Evolutionary conservation across 2,113 vertebrate genomes (phyloP), one percentile per base, ranked within the genome.

Genomic region (Pollachius pollachius): DNA sequence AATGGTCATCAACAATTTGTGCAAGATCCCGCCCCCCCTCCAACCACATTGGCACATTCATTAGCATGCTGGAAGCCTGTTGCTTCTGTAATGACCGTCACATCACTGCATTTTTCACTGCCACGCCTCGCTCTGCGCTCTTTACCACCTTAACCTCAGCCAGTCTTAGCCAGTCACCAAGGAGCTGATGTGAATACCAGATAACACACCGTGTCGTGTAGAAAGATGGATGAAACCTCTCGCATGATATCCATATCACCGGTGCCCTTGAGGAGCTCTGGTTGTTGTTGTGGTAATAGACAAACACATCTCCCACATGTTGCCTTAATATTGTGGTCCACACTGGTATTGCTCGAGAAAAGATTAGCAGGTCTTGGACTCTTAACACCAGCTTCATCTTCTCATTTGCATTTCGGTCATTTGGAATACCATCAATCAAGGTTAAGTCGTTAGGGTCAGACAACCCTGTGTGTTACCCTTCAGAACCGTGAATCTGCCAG

Each of bases 111-210:
- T 58, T 48, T 69, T 60, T 48, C 41, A 9, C 15, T 57, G 23
- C 34, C 67, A 60, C 56, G 30, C 18, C 37, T 60, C 57, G 37
- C 57, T 4, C 34, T 12, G 19, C 30, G 13, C 13, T 48, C 58
- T 41, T 48, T 61, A 69, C 60, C 56, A 61, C 67, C 58, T 61
- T 69, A 19, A 61, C 67, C 67, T 69, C 58, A 15, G 21, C 58
- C 15, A 19, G 54, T 16, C 67, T 69, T 34, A 15, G 21, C 58
- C 15, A 19, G 54, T 16, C n/a, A 37, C 60, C 6, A n/a, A 16
- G 57, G 3, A 18, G 19, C 67, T 52, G 34, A 23, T 27, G 30
- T 69, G 58, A 69, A 61, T 61, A 57, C 54, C n/a, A 16, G 13
- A 57, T 57, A 4, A 3, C 13, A 17, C 16, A 57, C 15, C 17